These are phyloP conservation scores for Microplitis deprimator DNA, from an alignment of 2,888 invertebrate species.

Conservation along the genomic window DNA sequence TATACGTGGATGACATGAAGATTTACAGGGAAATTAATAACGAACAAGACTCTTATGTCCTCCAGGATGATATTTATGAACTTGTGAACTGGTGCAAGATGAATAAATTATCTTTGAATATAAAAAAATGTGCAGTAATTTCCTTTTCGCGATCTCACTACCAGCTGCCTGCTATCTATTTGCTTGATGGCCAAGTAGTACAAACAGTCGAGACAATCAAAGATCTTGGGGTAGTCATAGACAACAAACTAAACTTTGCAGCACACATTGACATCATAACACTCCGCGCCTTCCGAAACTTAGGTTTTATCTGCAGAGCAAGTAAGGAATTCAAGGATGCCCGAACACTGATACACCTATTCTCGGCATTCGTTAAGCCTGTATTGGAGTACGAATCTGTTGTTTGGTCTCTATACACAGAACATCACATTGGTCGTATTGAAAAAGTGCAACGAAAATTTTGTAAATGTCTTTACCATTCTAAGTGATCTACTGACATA, in stretches of 20 bases:
- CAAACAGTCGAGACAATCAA: not conserved
- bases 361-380: no score
- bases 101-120: slow-evolving; percentile 2
- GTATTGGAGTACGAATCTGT: no score
- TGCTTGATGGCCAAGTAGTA: not conserved
- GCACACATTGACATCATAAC: not conserved
- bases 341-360: no score
- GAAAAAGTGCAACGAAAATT: no score
- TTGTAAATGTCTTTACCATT: no score
- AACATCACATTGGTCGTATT: no score
- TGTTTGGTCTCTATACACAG: no score
- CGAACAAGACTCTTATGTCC: not conserved
- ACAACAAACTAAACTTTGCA: not conserved
- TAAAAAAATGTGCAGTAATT: not conserved
- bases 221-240: slow-evolving; percentile 4
- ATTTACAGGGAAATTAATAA: not conserved
- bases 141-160: not conserved
- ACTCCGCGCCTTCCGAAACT: no score
- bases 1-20: not conserved
- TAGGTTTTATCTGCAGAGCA: no score
- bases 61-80: not conserved
- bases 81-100: not conserved
- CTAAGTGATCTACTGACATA: no score
- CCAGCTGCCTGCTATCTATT: not conserved
- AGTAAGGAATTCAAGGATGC: no score